Conservation (phyloP, 2,888 invertebrate species). For the Lasioglossum morio region DNA sequence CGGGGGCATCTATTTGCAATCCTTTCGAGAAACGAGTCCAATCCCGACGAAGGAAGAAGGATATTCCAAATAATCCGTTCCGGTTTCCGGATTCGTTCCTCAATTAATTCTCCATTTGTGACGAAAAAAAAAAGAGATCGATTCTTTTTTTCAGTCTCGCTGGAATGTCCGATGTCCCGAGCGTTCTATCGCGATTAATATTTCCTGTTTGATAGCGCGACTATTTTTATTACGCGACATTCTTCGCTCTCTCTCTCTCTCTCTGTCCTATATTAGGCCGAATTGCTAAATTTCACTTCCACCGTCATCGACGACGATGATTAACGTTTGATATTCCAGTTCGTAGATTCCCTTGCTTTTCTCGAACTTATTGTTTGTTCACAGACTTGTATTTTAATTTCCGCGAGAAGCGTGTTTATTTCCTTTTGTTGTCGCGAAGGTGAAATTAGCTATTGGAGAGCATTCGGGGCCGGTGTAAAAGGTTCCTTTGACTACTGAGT, state of each 20-base stretch:
- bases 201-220: conserved; percentile 40
- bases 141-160: background rate
- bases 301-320: background rate
- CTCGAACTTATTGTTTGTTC: background rate
- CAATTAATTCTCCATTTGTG: conserved; percentile 37
- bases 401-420: background rate
- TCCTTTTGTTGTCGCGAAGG: background rate
- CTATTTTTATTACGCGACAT: conserved; percentile 30
- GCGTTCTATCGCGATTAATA: conserved; percentile 43
- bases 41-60: conserved; percentile 6
- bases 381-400: background rate
- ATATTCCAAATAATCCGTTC: conserved; percentile 41
- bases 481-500: background rate
- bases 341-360: background rate
- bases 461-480: background rate
- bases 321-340: background rate
- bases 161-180: conserved; percentile 10
- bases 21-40: conserved; percentile 51
- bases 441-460: background rate
- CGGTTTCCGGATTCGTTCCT: background rate
- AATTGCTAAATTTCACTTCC: background rate
- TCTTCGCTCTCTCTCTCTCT: background rate
- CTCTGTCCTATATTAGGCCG: background rate
- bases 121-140: conserved; percentile 2
- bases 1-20: conserved; percentile 46